Conservation (phyloP, 2,797 vertebrate genomes). For the Pelochelys cantorii region DNA sequence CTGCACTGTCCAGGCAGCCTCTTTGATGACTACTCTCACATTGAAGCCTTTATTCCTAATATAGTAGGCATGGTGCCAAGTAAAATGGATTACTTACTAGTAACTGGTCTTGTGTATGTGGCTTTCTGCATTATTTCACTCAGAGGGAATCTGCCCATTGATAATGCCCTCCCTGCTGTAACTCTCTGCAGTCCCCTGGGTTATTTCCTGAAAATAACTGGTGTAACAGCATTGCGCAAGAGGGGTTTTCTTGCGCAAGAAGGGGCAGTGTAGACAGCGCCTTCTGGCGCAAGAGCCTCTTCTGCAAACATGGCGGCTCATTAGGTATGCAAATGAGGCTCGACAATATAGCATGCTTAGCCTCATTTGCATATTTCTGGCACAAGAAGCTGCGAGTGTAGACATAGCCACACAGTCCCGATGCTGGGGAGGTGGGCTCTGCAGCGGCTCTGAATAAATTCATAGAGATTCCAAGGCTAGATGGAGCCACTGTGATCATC, state of each 20-base stretch:
- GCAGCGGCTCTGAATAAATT: neutral
- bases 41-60: neutral
- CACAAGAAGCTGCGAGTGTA: too few species aligned
- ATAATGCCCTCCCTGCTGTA: neutral
- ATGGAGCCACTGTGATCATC: neutral
- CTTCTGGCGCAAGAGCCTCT: too few species aligned
- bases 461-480: neutral
- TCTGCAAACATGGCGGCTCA: too few species aligned
- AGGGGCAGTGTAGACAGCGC: too few species aligned
- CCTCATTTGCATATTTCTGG: too few species aligned
- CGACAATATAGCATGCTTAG: too few species aligned
- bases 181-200: neutral
- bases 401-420: neutral
- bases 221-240: too few species aligned
- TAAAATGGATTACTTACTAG: neutral
- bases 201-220: too few species aligned
- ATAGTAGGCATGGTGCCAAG: neutral
- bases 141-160: neutral
- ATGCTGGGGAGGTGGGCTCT: neutral
- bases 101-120: neutral
- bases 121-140: neutral
- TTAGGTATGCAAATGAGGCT: too few species aligned
- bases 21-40: neutral
- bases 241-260: too few species aligned
- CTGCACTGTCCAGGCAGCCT: fast-evolving